Evolutionary conservation across 2,888 invertebrate species (phyloP).

Genomic region (Cancer borealis): DNA sequence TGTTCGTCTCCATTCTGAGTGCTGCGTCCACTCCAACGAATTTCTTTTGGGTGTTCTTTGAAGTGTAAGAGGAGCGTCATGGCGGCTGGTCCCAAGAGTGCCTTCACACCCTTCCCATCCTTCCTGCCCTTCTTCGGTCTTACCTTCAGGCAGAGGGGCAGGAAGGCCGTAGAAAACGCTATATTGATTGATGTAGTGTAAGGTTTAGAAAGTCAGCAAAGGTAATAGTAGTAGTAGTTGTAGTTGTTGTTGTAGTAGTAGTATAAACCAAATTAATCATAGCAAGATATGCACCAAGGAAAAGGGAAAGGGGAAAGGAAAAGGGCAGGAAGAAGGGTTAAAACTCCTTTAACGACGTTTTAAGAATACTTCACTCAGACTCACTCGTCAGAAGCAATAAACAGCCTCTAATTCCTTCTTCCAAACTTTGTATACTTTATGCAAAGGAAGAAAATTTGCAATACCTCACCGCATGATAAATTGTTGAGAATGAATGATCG

Average conservation of each 20-base stretch:
- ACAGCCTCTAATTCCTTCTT: background rate
- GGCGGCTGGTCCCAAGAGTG: conserved; percentile 5
- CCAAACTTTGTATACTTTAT: background rate
- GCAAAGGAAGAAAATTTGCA: conserved; percentile 29
- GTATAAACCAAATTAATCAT: background rate
- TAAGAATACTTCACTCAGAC: background rate
- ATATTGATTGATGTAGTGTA: background rate
- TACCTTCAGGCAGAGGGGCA: background rate
- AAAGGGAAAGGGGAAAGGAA: background rate
- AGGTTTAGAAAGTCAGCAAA: background rate
- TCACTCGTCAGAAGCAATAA: conserved; percentile 9
- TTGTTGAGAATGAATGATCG: background rate
- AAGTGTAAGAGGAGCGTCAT: background rate
- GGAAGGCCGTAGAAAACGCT: background rate
- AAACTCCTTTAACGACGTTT: background rate
- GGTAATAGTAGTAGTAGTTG: background rate
- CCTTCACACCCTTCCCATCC: background rate
- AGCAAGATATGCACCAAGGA: background rate
- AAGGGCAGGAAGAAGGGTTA: background rate
- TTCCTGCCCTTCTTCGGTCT: background rate
- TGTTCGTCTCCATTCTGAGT: background rate
- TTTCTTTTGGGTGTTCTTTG: conserved; percentile 20
- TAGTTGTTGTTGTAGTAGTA: background rate
- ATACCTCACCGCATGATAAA: conserved; percentile 15
- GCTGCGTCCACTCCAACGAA: conserved; percentile 32